Conservation (phyloP, 2,113 vertebrate species). For the Tringa solitaria region DNA sequence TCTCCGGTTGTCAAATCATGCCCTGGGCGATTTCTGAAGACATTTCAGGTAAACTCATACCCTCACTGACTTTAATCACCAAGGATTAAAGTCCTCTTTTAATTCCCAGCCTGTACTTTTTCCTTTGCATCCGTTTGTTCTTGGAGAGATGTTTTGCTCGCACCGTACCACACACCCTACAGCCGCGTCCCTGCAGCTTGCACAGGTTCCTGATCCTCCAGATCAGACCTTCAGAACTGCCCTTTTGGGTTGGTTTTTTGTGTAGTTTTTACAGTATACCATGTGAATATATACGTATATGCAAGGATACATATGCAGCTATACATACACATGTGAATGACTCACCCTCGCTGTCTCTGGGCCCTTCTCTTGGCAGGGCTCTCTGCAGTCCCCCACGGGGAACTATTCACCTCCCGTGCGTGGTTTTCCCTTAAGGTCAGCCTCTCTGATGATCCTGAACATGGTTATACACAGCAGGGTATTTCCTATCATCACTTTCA, state of each 20-base stretch:
- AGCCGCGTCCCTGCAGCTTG: background rate
- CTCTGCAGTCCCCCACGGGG: background rate
- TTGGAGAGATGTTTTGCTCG: too few species aligned
- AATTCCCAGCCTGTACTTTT: background rate
- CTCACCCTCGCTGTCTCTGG: too few species aligned
- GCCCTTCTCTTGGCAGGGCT: background rate
- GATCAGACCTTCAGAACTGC: background rate
- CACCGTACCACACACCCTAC: rapidly evolving
- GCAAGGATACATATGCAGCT: too few species aligned
- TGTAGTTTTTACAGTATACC: too few species aligned
- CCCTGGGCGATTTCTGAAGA: background rate
- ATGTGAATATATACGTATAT: too few species aligned
- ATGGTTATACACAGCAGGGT: rapidly evolving
- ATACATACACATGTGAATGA: rapidly evolving
- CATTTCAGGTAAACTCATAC: background rate
- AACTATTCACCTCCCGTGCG: background rate
- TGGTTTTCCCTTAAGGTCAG: background rate
- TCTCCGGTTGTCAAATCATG: background rate
- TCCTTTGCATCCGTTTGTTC: background rate
- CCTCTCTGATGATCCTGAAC: rapidly evolving
- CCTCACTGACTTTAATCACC: too few species aligned
- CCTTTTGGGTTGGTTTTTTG: too few species aligned
- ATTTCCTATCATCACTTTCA: background rate
- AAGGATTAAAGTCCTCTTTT: background rate
- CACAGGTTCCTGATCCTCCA: rapidly evolving